Base-by-base conservation (phyloP, 2,797 vertebrate species). In the Urosaurus nigricauda region DNA sequence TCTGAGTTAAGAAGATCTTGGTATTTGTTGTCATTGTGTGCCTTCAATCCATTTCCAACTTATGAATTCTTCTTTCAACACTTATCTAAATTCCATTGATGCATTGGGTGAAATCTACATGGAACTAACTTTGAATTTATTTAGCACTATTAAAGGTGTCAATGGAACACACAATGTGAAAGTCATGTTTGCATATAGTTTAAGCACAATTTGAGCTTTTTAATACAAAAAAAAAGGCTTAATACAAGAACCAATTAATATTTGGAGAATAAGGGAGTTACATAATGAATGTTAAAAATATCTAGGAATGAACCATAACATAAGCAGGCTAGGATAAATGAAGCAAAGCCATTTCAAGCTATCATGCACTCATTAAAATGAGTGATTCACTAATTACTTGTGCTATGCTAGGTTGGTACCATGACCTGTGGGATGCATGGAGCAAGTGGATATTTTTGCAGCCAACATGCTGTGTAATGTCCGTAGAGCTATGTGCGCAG, bases 381-480 rank as follows among this genome's bases (percentile, higher is more conserved):
- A 87, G 65, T 70, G 74, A 29, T 79, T 43, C 75, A 24, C 78
- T 87, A 91, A 93, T 89, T 92, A 86, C 71, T 91, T 89, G 21
- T 80, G 82, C 91, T 88, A 60, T 53, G 60, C 77, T 91, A 79
- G 65, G 87, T 90, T 83, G 40, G 47, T 17, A 47, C 63, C 47
- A 9, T 65, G 87, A 92, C 84, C 84, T 87, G 37, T 53, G 35
- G 24, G 43, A 63, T 79, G 24, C 14, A 79, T 21, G 84, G 78
- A 75, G 32, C 85, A 84, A 89, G 83, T 24, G 17, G 24, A 26
- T 78, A 47, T 16, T 90, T 85, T 78, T 86, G 86, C 79, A 93
- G 82, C 58, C 82, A 47, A 40, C 84, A 60, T 75, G 53, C 68
- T 32, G 0, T 73, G 65, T 43, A 77, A 0, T 84, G 75, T 87